Evolutionary conservation across 2,113 vertebrate genomes (phyloP), one percentile per base, ranked within the genome.

Genomic region (Todiramphus saurophagus): DNA sequence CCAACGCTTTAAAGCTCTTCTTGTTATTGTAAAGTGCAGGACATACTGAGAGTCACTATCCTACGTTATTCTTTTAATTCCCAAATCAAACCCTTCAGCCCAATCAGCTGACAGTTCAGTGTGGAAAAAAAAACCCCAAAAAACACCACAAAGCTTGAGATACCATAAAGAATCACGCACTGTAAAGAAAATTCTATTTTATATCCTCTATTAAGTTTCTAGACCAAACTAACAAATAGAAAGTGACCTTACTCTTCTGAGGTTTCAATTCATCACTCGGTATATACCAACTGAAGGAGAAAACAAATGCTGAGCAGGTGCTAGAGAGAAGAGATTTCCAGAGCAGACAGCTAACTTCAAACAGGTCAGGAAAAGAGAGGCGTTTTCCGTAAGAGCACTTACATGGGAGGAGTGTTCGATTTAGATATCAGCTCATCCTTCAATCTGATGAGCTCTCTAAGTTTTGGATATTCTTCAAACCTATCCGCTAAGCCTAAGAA

Each of bases 391-490:
- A 79, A 48, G 83, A 91, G 69, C 77, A 97, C 99, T 98, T 98
- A 99, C 99, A 99, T 99, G 48, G 99, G 99, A 91, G 99, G 99
- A 69, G 99, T 99, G 97, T 99, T 99, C 83, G 99, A 99, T 91
- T 98, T 98, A 63, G 99, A 98, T 97, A 99, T 99, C 90, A 99
- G 97, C 94, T 99, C 99, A 93, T 99, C 99, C 97, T 99, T 99
- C 78, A 99, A 98, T 78, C 99, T 98, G 93, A 99, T 99, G 90
- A 99, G 98, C 97, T 99, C 99, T 96, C 99, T 98, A 58, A 99
- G 99, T 98, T 99, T 99, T 43, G 99, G 99, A 66, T 99, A 99
- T 97, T 99, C 99, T 98, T 99, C 99, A 98, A 99, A 99, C 87
- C 99, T 98, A 97, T 99, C 99, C 43, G 99, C 99, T 98, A 99